phyloP scores from a whole-genome alignment of 2,888 invertebrate genomes.

The Sesamia inferens region DNA sequence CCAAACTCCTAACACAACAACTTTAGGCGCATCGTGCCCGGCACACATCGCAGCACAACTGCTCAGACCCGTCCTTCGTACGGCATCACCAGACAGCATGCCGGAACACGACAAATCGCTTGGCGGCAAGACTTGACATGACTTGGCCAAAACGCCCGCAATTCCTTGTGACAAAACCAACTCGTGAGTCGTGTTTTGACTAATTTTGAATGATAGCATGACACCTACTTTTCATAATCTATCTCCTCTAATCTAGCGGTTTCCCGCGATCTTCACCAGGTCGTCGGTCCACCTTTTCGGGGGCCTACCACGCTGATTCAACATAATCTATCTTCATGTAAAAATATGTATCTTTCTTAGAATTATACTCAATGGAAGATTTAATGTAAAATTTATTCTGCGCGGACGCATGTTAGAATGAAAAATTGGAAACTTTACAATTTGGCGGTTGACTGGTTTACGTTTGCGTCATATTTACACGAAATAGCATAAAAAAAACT shows the following conservation, averaged over 20 bases:
- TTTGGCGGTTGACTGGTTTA: slow-evolving; percentile 17
- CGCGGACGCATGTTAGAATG: slow-evolving; percentile 2
- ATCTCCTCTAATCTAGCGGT: too few species aligned
- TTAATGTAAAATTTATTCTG: slow-evolving; percentile 28
- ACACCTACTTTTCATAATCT: background rate
- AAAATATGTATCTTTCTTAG: slow-evolving; percentile 3
- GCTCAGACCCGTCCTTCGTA: too few species aligned
- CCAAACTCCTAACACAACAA: too few species aligned
- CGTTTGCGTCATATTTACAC: slow-evolving; percentile 44
- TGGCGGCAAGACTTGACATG: too few species aligned
- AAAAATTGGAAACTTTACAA: slow-evolving; percentile 45
- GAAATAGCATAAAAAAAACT: slow-evolving; percentile 37
- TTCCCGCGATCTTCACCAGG: too few species aligned
- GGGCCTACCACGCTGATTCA: too few species aligned
- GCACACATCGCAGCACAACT: too few species aligned
- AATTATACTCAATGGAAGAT: slow-evolving; percentile 27
- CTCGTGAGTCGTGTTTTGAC: background rate
- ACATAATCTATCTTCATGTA: background rate
- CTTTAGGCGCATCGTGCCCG: too few species aligned
- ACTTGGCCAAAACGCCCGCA: background rate
- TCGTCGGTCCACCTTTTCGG: too few species aligned
- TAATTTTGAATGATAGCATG: background rate
- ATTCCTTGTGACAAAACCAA: background rate
- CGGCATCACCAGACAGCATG: too few species aligned
- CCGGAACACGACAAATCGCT: too few species aligned